Conservation (phyloP, 1,140 invertebrate species). For the Hyphantria cunea region DNA sequence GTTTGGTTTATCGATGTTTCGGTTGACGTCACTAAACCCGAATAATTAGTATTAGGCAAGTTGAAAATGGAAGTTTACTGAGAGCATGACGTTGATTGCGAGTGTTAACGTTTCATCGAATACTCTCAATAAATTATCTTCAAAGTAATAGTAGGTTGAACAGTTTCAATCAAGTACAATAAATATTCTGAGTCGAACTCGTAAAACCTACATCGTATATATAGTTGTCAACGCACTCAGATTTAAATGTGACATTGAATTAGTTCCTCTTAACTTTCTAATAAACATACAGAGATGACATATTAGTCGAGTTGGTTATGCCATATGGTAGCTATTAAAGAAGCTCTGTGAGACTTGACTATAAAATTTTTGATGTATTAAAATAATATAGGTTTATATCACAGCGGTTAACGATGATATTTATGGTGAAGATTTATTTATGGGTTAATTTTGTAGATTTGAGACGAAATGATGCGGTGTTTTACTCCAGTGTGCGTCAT, state of each 20-base stretch:
- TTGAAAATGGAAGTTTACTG: neutral
- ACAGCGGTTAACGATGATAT: neutral
- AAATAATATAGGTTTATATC: slow-evolving; percentile 14
- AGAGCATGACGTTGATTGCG: slow-evolving; percentile 3
- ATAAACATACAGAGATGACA: slow-evolving; percentile 53
- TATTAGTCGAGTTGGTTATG: slow-evolving; percentile 12
- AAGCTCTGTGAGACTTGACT: slow-evolving; percentile 15
- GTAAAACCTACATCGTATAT: slow-evolving; percentile 61
- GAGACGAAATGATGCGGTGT: neutral
- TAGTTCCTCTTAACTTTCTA: slow-evolving; percentile 58
- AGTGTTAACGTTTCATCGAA: slow-evolving; percentile 18
- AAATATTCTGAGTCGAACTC: slow-evolving; percentile 60
- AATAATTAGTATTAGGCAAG: slow-evolving; percentile 1
- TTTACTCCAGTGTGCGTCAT: neutral
- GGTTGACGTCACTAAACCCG: neutral
- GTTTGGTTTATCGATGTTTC: neutral
- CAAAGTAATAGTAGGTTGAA: slow-evolving; percentile 31
- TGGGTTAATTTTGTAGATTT: slow-evolving; percentile 7
- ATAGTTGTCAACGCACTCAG: slow-evolving; percentile 57
- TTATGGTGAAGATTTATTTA: slow-evolving; percentile 1
- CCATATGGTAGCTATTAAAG: slow-evolving; percentile 18
- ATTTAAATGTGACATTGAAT: slow-evolving; percentile 58
- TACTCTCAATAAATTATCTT: slow-evolving; percentile 30
- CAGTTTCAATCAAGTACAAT: slow-evolving; percentile 46
- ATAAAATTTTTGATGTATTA: slow-evolving; percentile 20